Percentiles rank a stretch among this genome's conserved stretches.
phyloP scores from a whole-genome alignment of 2,797 vertebrate species.

The Macropodus opercularis region DNA sequence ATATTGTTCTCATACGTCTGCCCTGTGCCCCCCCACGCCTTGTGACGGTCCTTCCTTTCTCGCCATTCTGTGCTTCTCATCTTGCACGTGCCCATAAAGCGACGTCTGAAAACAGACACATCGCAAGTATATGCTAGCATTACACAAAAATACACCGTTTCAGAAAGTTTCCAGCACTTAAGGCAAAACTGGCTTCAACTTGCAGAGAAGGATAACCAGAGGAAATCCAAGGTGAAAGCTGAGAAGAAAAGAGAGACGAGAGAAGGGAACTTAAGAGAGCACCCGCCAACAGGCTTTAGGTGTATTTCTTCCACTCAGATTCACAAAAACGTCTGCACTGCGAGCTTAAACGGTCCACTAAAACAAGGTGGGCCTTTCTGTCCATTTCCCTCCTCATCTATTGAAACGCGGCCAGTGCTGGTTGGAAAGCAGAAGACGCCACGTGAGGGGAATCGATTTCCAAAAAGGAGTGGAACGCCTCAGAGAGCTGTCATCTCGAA shows the following conservation, averaged over 20 bases:
- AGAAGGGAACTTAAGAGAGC: conserved; percentile 43
- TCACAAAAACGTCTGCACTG: conserved; percentile 52
- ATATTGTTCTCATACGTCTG: conserved; percentile 35
- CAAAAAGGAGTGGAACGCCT: conserved; percentile 40
- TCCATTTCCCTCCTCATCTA: conserved; percentile 23
- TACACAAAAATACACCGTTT: conserved; percentile 29
- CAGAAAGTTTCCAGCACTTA: conserved; percentile 64
- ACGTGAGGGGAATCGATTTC: conserved; percentile 56
- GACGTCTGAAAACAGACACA: conserved; percentile 59
- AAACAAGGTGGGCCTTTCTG: conserved; percentile 44
- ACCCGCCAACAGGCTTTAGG: conserved; percentile 59
- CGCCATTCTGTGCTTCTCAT: conserved; percentile 60
- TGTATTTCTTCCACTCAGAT: conserved; percentile 65
- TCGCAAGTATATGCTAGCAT: too few relatives aligned
- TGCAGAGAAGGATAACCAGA: conserved; percentile 57
- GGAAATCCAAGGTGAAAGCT: conserved; percentile 69
- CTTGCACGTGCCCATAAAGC: conserved; percentile 69
- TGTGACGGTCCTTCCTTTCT: conserved; percentile 40
- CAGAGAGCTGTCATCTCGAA: conserved; percentile 56
- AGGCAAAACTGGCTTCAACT: conserved; percentile 59
- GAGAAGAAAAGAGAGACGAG: conserved; percentile 34
- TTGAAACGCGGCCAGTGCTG: conserved; percentile 39
- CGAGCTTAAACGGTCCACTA: conserved; percentile 52
- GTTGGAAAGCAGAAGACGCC: conserved; percentile 38
- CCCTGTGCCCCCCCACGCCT: conserved; percentile 52